A percentile compares a stretch with the other conserved stretches of the same genome.
These are phyloP conservation scores for Mus spicilegus DNA, from an alignment of 2,113 vertebrate species.

Conservation along the genomic window DNA sequence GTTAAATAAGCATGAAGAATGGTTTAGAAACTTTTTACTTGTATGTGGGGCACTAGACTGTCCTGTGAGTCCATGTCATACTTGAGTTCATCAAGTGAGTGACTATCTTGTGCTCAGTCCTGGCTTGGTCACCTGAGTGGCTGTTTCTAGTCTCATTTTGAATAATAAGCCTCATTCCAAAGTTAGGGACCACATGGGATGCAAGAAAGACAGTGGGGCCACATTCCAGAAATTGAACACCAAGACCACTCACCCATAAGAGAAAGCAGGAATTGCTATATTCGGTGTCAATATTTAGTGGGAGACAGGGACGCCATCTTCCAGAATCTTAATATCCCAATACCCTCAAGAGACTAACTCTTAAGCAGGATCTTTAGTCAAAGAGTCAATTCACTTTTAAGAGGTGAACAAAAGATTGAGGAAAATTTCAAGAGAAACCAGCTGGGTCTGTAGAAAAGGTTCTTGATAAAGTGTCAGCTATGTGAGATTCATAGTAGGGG, in stretches of 20 bases:
- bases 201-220: not conserved
- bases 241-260: not conserved
- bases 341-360: not conserved
- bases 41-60: not conserved
- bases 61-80: not conserved
- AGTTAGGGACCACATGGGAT: not conserved
- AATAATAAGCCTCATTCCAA: not conserved
- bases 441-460: not conserved
- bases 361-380: not conserved
- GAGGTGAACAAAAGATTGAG: not conserved
- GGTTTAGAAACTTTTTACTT: not conserved
- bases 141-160: not conserved
- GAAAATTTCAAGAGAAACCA: constrained; percentile 9
- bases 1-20: not conserved
- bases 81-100: not conserved
- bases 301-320: not conserved
- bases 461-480: not conserved
- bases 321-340: not conserved
- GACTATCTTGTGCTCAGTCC: not conserved
- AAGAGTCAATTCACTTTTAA: not conserved
- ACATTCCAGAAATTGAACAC: not conserved
- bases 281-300: not conserved
- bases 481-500: not conserved
- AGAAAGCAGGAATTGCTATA: not conserved
- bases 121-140: not conserved